These are phyloP conservation scores for Dicranocentrus wangi DNA, from an alignment of 2,888 invertebrate species.

Conservation along the genomic window DNA sequence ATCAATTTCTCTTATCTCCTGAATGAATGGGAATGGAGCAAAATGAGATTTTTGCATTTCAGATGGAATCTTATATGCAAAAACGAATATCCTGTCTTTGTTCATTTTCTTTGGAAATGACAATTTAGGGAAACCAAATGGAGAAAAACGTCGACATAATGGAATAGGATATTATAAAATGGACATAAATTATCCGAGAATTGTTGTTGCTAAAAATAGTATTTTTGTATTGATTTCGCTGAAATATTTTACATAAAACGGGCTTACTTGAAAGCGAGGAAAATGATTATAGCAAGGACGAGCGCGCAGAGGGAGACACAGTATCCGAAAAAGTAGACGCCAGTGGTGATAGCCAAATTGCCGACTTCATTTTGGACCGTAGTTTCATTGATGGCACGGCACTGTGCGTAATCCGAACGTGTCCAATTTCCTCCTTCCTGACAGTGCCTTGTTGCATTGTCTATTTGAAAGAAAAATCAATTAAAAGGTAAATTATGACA, in stretches of 20 bases:
- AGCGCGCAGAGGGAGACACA: conserved; percentile 87
- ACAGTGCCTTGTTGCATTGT: conserved; percentile 89
- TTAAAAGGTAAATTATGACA: neutral
- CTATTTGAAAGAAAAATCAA: conserved; percentile 77
- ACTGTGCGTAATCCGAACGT: conserved; percentile 82
- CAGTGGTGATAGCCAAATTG: conserved; percentile 79
- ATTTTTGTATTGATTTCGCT: neutral
- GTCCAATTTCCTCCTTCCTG: conserved; percentile 84
- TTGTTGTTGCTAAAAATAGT: neutral
- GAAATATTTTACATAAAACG: too few relatives aligned
- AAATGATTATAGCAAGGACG: conserved; percentile 87
- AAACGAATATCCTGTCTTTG: neutral
- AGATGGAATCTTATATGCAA: neutral
- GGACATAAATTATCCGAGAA: neutral
- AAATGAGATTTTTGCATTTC: neutral
- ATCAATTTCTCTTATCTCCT: conserved; percentile 23
- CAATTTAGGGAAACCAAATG: conserved; percentile 9
- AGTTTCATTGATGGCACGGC: conserved; percentile 74
- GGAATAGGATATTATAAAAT: neutral
- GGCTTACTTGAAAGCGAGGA: conserved; percentile 91
- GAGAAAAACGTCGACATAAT: too few relatives aligned
- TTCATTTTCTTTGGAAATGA: conserved; percentile 5
- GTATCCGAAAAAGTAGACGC: conserved; percentile 86
- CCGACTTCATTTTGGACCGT: conserved; percentile 76
- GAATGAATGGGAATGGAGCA: neutral